Evolutionary conservation across 2,888 invertebrate genomes (phyloP), one percentile per base, ranked within the genome.

Genomic region (Drosophila prostipennis): DNA sequence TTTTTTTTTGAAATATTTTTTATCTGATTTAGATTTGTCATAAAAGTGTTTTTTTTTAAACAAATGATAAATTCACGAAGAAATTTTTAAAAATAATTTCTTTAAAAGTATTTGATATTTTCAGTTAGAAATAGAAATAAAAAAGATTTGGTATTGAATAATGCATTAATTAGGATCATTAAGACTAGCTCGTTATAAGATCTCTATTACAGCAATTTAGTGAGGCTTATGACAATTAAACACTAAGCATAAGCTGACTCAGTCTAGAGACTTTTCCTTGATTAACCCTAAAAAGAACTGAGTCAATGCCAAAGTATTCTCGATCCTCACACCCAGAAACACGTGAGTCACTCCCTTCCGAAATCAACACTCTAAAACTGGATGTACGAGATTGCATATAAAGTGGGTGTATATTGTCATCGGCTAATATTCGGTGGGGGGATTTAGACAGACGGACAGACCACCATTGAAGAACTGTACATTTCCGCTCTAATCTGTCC

Each of bases 401-500:
- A 53, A 65, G 32, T 61, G 63, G 63, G 19, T 19, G 34, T 29
- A 54, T 45, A 26, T 32, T 34, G n/a, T 23, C 49, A 34, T 7
- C n/a, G 58, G 39, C 46, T 40, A 46, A 65, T 46, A 52, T 46
- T 14, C 10, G 14, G 23, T 6, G 40, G 16, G 13, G 32, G n/a
- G 6, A n/a, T 6, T 46, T 46, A 11, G 32, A 42, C 11, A 11
- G 16, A n/a, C 29, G 11, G 29, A 26, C 7, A 36, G 77, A 80
- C 74, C 80, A 71, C 68, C 80, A 56, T 16, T 63, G 48, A 32
- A 56, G 69, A 55, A 39, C 63, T 40, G 53, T 57, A 71, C 68
- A 60, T 63, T 79, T 82, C 84, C 84, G 79, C 71, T 77, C 16
- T 34, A 57, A 55, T 70, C 57, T 32, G 48, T 49, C 56, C 42